A percentile compares a stretch with the other conserved stretches of the same genome.
phyloP scores from a whole-genome alignment of 2,113 vertebrate genomes.

The Psilopogon haemacephalus region DNA sequence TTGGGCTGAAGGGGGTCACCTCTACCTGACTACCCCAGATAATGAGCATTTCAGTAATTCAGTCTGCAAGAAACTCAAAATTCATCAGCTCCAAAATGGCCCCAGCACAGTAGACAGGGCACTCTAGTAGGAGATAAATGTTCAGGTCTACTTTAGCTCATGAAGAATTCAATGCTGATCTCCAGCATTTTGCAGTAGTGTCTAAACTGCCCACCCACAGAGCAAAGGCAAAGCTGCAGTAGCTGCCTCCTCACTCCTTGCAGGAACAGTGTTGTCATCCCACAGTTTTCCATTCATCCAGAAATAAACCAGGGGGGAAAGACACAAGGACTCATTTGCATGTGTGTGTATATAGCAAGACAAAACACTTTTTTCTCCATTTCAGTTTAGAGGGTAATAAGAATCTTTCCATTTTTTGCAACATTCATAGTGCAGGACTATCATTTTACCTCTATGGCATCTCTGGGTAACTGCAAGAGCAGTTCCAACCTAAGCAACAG shows the following conservation, averaged over 20 bases:
- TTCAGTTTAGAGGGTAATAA: not conserved
- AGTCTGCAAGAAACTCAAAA: not conserved
- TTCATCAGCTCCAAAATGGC: not conserved
- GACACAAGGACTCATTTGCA: not conserved
- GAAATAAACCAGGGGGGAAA: not conserved
- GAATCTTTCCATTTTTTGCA: not conserved
- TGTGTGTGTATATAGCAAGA: not conserved
- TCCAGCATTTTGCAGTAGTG: not conserved
- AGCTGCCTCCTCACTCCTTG: not conserved
- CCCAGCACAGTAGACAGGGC: not conserved
- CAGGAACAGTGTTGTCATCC: not conserved
- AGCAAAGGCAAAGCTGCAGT: not conserved
- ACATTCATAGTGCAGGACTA: not conserved
- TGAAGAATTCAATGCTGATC: not conserved
- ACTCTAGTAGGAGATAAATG: fast-evolving
- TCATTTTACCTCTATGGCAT: not conserved
- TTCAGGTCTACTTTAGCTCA: not conserved
- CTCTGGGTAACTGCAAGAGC: not conserved
- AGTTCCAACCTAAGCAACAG: not conserved
- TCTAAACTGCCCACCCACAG: fast-evolving
- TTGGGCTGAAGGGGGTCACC: not conserved
- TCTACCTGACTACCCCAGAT: not conserved
- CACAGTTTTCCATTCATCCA: not conserved
- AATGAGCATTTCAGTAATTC: not conserved
- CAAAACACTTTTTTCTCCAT: not conserved